A percentile compares a stretch with the other conserved stretches of the same genome.
Conservation (phyloP, 2,888 invertebrate genomes). For the Callosobruchus maculatus region DNA sequence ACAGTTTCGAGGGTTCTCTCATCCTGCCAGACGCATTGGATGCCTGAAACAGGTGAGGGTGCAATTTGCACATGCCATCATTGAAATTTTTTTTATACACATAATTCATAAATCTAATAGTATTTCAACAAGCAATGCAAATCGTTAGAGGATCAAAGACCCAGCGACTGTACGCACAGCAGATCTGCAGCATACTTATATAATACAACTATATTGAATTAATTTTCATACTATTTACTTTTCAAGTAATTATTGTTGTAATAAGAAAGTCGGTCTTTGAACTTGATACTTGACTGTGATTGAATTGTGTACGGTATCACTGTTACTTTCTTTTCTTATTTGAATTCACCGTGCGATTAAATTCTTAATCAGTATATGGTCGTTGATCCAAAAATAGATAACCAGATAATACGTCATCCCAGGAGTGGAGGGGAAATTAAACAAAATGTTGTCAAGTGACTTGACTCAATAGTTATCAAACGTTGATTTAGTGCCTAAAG, state of each 20-base stretch:
- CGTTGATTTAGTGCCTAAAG: no score
- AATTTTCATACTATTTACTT: background rate
- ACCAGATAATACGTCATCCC: background rate
- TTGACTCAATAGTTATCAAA: background rate
- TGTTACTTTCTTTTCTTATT: background rate
- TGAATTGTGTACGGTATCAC: background rate
- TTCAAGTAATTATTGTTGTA: background rate
- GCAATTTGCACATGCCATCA: no score
- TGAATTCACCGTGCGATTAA: background rate
- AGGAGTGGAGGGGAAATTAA: background rate
- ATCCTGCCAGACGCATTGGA: no score
- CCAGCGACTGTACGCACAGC: no score
- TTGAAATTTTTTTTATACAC: no score
- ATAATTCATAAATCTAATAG: no score
- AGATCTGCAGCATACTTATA: no score
- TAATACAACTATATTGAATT: background rate
- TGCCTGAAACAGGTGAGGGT: no score
- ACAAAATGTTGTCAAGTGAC: background rate
- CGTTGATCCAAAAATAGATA: background rate
- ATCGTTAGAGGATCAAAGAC: no score
- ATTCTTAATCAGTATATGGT: background rate
- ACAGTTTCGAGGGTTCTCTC: no score
- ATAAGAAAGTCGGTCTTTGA: background rate
- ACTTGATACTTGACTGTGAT: background rate
- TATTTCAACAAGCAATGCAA: no score